Conservation (phyloP, 1,140 invertebrate species). For the Psilanteris sp. region DNA sequence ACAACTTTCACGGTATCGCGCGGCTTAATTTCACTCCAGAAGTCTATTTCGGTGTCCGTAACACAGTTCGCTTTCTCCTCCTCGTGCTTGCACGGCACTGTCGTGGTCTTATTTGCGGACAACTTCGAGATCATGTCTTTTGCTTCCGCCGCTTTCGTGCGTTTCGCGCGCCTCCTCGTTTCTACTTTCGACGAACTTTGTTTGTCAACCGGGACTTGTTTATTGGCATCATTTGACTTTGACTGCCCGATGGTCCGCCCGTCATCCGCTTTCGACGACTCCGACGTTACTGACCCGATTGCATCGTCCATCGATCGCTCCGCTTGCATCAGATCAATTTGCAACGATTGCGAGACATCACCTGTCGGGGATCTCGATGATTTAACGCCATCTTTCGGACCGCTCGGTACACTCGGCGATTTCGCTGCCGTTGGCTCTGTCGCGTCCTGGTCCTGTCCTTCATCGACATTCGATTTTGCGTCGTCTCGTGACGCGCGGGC, state of each 20-base stretch:
- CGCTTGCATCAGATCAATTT: constrained; percentile 54
- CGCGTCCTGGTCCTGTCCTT: too few species aligned
- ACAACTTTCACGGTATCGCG: constrained; percentile 61
- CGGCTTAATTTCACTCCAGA: constrained; percentile 77
- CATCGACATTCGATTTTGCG: too few species aligned
- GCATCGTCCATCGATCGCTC: constrained; percentile 25
- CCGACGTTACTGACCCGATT: constrained; percentile 56
- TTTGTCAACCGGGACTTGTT: constrained; percentile 34
- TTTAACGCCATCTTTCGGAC: constrained; percentile 33
- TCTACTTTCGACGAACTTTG: constrained; percentile 25
- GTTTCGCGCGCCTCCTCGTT: constrained; percentile 34
- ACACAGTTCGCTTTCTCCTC: constrained; percentile 51
- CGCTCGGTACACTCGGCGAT: neutral
- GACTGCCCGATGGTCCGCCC: neutral
- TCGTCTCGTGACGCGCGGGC: too few species aligned
- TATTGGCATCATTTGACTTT: constrained; percentile 32
- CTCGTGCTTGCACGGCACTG: constrained; percentile 23
- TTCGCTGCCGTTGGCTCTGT: too few species aligned
- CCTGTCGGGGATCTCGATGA: constrained; percentile 35
- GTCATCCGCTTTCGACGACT: constrained; percentile 29
- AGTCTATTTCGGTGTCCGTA: constrained; percentile 72
- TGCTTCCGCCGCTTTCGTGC: constrained; percentile 9
- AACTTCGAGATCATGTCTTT: constrained; percentile 52
- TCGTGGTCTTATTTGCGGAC: constrained; percentile 47
- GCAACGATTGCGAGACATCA: constrained; percentile 50